Percentiles rank a stretch among this genome's conserved stretches.
Evolutionary conservation across 2,113 vertebrate genomes (phyloP).

Genomic region (Rhinopithecus roxellana): DNA sequence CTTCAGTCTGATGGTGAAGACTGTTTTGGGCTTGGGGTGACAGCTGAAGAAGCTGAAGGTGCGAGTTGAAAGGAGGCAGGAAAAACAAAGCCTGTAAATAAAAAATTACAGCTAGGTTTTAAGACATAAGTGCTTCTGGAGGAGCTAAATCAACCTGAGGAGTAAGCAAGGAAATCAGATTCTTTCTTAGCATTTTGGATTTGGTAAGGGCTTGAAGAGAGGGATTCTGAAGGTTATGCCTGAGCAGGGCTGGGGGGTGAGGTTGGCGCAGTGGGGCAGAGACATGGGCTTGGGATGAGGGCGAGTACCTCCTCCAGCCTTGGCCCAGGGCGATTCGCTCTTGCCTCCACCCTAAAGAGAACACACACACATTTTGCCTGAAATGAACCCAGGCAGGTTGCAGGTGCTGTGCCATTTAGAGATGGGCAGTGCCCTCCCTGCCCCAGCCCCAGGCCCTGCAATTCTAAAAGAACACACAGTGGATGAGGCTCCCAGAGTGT

Average conservation of each 20-base stretch:
- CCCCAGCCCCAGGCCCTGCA: too few relatives aligned
- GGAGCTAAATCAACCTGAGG: neutral
- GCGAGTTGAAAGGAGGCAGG: neutral
- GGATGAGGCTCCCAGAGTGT: neutral
- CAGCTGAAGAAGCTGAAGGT: neutral
- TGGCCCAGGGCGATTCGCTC: fast-evolving
- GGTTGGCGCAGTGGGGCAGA: fast-evolving
- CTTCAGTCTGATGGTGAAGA: neutral
- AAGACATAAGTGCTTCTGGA: neutral
- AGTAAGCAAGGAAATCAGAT: neutral
- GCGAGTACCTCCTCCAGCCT: fast-evolving
- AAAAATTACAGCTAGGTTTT: neutral
- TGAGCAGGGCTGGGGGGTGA: neutral
- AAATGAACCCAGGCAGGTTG: neutral
- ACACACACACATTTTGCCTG: neutral
- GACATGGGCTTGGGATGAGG: fast-evolving
- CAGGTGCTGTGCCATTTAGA: too few relatives aligned
- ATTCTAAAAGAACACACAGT: neutral
- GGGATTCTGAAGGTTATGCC: neutral
- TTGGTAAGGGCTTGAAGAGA: neutral
- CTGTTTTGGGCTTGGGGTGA: neutral
- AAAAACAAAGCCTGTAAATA: neutral
- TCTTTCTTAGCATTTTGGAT: neutral
- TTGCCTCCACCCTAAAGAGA: neutral
- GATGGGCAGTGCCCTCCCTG: fast-evolving